Base-by-base conservation (phyloP, 2,113 vertebrate species). In the Charina bottae region DNA sequence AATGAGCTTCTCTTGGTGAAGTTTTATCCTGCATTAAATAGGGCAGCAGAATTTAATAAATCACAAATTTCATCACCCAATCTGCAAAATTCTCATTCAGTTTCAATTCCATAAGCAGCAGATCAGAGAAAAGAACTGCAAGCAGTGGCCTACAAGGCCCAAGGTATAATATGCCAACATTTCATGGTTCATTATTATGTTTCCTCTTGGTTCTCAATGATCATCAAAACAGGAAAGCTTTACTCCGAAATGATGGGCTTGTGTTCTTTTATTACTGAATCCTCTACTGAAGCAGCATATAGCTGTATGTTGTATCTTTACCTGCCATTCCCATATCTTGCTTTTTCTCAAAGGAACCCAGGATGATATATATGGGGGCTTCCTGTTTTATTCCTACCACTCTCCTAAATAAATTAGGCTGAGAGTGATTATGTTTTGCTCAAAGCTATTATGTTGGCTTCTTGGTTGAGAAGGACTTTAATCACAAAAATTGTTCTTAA, bases 231-330 rank as follows among this genome's bases (percentile, higher is more conserved):
- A 60, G 59, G 92, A 78, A 42, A 19, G 68, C 33, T 42, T 46
- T 28, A 0, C 0, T 87, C 55, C 89, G 93, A 89, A 89, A 17
- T 72, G 0, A 0, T 3, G 1, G 37, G 90, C n/a, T 64, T 88
- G 54, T 62, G 23, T 93, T 53, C 9, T 78, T 78, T 21, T 19
- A 42, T 78, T 78, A 78, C 33, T 9, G 72, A 78, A 78, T 42
- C 72, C 19, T 42, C 72, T 42, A 42, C 19, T 42, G 72, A 78
- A 78, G 33, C 72, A 78, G 37, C 72, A 78, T 78, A 78, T 42
- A 26, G 21, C 85, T 53, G 33, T 4, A 92, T 90, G 37, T 83
- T 46, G 37, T 92, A 3, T 21, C 84, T 28, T n/a, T 2, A 28
- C 26, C 54, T 83, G n/a, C 28, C 6, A 28, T 37, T 28, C 13